Percentiles rank a stretch among this genome's conserved stretches.
phyloP scores from a whole-genome alignment of 2,888 invertebrate species.

The Polyommatus iphigenia region DNA sequence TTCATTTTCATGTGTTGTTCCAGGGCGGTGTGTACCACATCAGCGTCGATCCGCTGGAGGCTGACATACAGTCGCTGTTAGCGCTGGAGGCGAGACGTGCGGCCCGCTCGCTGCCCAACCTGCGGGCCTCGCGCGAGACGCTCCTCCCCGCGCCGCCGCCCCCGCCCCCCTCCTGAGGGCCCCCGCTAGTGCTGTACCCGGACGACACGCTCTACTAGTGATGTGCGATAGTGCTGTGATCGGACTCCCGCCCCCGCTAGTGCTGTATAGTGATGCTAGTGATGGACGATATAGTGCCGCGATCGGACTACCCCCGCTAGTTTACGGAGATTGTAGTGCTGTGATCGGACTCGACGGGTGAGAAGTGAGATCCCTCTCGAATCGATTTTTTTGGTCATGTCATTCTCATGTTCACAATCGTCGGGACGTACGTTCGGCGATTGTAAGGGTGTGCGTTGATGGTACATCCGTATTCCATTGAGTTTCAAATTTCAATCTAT shows the following conservation, averaged over 20 bases:
- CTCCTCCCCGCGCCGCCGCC: conserved; percentile 65
- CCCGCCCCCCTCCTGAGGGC: conserved; percentile 48
- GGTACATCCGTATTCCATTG: background rate
- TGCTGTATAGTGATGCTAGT: background rate
- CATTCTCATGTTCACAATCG: background rate
- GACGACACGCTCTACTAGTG: conserved; percentile 70
- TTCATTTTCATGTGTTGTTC: background rate
- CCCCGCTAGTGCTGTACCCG: conserved; percentile 58
- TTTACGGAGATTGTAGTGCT: background rate
- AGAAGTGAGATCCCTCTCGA: background rate
- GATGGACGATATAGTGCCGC: background rate
- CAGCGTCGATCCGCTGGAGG: conserved; percentile 70
- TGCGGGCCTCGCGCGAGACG: conserved; percentile 84
- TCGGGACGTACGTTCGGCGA: background rate
- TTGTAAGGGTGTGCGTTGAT: background rate
- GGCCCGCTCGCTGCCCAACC: conserved; percentile 83
- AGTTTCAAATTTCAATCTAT: background rate
- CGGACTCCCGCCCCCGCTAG: background rate
- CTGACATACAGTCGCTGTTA: conserved; percentile 66
- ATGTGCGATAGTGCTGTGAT: conserved; percentile 29
- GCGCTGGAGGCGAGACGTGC: conserved; percentile 74
- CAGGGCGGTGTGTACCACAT: conserved; percentile 72
- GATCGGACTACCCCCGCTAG: background rate
- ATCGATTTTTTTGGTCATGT: conserved; percentile 3
- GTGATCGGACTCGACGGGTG: background rate